Conservation (phyloP, 2,113 vertebrate genomes). For the Tragelaphus strepsiceros region DNA sequence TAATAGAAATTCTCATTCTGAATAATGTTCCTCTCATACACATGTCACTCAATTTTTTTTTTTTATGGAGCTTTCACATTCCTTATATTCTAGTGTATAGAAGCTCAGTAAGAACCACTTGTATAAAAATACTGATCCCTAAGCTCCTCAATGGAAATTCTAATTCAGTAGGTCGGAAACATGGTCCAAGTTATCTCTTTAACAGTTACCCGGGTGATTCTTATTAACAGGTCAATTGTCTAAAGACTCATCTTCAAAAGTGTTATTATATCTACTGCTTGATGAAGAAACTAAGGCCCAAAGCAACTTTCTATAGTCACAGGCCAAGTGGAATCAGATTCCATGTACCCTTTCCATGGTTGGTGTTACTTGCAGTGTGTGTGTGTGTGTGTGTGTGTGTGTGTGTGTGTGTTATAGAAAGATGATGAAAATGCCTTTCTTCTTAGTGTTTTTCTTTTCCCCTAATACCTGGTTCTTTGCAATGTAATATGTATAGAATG, state of each 20-base stretch:
- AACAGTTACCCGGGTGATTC: neutral
- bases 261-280: neutral
- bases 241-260: neutral
- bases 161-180: neutral
- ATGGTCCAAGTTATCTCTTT: neutral
- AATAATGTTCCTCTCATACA: neutral
- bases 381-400: neutral
- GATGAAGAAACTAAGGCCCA: neutral
- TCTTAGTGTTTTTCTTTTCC: neutral
- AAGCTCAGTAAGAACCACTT: neutral
- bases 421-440: neutral
- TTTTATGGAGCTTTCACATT: neutral
- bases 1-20: neutral
- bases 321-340: neutral
- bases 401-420: neutral
- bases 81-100: neutral
- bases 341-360: neutral
- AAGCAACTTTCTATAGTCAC: neutral
- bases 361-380: neutral
- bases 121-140: neutral
- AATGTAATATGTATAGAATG: neutral
- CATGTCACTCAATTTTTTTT: neutral
- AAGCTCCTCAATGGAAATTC: neutral
- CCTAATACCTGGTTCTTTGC: neutral
- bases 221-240: neutral